These are phyloP conservation scores for Melolontha melolontha DNA, from an alignment of 2,888 invertebrate genomes.

Conservation along the genomic window DNA sequence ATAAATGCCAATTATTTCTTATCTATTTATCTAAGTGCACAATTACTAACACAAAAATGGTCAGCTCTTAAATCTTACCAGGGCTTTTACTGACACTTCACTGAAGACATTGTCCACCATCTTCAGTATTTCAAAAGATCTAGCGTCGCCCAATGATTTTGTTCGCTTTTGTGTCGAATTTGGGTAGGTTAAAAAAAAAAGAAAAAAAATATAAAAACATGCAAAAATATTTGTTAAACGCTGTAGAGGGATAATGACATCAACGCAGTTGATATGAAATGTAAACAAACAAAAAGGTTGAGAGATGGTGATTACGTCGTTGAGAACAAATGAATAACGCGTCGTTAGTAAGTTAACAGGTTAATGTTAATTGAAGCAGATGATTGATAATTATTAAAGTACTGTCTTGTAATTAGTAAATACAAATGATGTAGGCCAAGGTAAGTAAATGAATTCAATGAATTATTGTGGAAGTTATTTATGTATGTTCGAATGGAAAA, in stretches of 20 bases:
- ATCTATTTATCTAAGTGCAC: neutral
- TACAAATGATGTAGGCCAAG: too few relatives aligned
- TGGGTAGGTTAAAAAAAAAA: conserved; percentile 6
- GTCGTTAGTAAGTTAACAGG: conserved; percentile 18
- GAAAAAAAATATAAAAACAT: conserved; percentile 46
- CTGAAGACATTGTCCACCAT: conserved; percentile 67
- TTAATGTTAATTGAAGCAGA: conserved; percentile 22
- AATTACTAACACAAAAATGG: neutral
- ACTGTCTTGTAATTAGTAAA: too few relatives aligned
- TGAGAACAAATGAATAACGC: neutral
- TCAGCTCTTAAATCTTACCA: conserved; percentile 68
- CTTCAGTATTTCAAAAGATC: conserved; percentile 55
- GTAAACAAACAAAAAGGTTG: conserved; percentile 50
- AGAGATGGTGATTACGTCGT: neutral
- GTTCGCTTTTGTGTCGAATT: conserved; percentile 64
- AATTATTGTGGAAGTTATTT: too few relatives aligned
- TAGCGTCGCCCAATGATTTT: conserved; percentile 69
- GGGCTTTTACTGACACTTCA: conserved; percentile 72
- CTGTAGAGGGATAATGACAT: neutral
- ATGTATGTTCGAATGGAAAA: too few relatives aligned
- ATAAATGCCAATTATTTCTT: too few relatives aligned
- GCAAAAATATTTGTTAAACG: conserved; percentile 24
- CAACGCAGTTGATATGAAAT: conserved; percentile 45
- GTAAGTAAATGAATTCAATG: too few relatives aligned
- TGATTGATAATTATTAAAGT: conserved; percentile 11